Evolutionary conservation across 2,113 vertebrate species (phyloP).

Genomic region (Caretta caretta): DNA sequence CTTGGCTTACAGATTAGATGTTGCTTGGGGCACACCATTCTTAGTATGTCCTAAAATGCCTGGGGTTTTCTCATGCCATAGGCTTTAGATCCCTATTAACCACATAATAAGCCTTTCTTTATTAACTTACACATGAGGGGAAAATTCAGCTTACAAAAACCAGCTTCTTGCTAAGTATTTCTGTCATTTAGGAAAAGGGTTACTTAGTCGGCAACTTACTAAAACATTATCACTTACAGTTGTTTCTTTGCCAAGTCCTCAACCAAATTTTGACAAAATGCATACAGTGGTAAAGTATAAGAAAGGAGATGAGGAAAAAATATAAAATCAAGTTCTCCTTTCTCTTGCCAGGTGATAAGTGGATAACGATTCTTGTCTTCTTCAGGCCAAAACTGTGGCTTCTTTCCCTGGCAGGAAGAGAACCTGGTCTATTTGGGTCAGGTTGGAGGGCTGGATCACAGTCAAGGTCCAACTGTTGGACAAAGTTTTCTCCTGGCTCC

Average conservation of each 20-base stretch:
- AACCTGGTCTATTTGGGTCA: not conserved
- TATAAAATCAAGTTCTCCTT: not conserved
- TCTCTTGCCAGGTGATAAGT: not conserved
- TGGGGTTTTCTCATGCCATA: not conserved
- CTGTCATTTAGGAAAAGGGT: not conserved
- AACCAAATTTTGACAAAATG: not conserved
- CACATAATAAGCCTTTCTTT: not conserved
- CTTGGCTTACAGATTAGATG: not conserved
- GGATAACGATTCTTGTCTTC: not conserved
- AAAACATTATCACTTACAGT: not conserved
- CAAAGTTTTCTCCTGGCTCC: not conserved
- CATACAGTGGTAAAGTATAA: not conserved
- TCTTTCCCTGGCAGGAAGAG: not conserved
- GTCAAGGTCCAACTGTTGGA: not conserved
- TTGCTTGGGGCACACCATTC: not conserved
- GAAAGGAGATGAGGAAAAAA: not conserved
- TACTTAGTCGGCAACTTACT: not conserved
- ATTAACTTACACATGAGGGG: not conserved
- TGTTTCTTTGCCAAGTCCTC: not conserved
- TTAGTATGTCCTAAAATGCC: too few species aligned
- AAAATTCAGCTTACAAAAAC: not conserved
- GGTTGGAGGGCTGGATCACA: not conserved
- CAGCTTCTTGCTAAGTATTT: not conserved
- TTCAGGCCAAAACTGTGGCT: not conserved
- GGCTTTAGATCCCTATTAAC: not conserved